These are phyloP conservation scores for Oreamnos americanus DNA, from an alignment of 2,113 vertebrate species.

Conservation along the genomic window DNA sequence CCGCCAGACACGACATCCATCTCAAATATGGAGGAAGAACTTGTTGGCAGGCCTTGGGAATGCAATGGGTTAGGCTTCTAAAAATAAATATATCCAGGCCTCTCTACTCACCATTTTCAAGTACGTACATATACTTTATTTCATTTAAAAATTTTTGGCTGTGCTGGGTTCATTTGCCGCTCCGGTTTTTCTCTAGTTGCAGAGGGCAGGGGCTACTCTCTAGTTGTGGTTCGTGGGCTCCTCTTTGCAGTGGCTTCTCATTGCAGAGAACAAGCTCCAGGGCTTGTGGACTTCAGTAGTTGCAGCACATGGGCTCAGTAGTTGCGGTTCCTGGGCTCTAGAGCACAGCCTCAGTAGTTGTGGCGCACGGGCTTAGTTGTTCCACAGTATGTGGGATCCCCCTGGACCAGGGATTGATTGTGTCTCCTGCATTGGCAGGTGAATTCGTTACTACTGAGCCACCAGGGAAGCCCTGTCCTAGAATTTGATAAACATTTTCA, in stretches of 20 bases:
- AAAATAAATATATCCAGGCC: not conserved
- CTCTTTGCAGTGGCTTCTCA: not conserved
- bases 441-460: not conserved
- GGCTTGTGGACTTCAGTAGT: rapidly evolving
- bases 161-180: not conserved
- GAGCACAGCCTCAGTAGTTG: not conserved
- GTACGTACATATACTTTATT: not conserved
- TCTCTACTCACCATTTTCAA: not conserved
- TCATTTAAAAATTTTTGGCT: not conserved
- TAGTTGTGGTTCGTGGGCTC: not conserved
- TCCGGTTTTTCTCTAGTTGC: not conserved
- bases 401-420: not conserved
- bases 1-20: rapidly evolving
- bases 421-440: not conserved
- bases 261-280: not conserved
- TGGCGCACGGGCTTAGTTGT: rapidly evolving
- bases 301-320: not conserved
- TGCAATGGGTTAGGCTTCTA: not conserved
- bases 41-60: not conserved
- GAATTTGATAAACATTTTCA: not conserved
- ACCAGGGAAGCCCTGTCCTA: not conserved
- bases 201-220: not conserved
- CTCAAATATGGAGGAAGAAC: not conserved
- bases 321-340: not conserved
- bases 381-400: not conserved